A percentile compares a stretch with the other conserved stretches of the same genome.
Evolutionary conservation across 2,113 vertebrate genomes (phyloP).

Genomic region (Alosa alosa): DNA sequence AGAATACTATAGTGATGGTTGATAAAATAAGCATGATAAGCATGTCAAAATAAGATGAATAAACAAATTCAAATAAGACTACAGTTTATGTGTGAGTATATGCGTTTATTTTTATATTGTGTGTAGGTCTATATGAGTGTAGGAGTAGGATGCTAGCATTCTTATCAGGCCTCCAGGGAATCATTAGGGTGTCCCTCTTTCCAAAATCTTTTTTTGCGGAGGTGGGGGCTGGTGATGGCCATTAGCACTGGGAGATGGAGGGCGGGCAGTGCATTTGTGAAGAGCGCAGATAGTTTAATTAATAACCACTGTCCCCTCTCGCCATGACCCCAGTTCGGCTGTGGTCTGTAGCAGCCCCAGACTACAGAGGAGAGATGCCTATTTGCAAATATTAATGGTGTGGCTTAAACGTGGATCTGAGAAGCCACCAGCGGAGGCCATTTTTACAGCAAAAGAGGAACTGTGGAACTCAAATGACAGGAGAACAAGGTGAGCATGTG

Average conservation of each 20-base stretch:
- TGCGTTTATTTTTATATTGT: background rate
- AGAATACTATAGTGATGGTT: background rate
- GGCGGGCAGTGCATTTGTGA: conserved; percentile 43
- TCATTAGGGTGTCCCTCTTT: conserved; percentile 48
- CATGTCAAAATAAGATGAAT: background rate
- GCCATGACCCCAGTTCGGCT: conserved; percentile 61
- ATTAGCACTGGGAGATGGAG: conserved; percentile 35
- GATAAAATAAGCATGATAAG: background rate
- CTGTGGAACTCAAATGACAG: conserved; percentile 24
- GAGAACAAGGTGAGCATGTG: conserved; percentile 52
- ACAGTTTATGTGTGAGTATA: background rate
- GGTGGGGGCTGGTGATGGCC: background rate
- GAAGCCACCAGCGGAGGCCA: background rate
- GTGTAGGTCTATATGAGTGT: background rate
- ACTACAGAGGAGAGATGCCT: conserved; percentile 49
- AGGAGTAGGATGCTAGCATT: conserved; percentile 35
- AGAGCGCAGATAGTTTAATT: conserved; percentile 73
- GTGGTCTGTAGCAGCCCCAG: conserved; percentile 51
- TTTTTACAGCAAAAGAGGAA: conserved; percentile 22
- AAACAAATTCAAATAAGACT: too few species aligned
- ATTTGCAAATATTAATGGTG: conserved; percentile 54
- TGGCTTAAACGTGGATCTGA: conserved; percentile 39
- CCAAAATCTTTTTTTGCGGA: conserved; percentile 42
- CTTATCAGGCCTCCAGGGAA: conserved; percentile 38
- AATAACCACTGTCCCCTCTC: conserved; percentile 75